Evolutionary conservation across 2,113 vertebrate species (phyloP), one percentile per base, ranked within the genome.

Genomic region (Pogonocichla stellata): DNA sequence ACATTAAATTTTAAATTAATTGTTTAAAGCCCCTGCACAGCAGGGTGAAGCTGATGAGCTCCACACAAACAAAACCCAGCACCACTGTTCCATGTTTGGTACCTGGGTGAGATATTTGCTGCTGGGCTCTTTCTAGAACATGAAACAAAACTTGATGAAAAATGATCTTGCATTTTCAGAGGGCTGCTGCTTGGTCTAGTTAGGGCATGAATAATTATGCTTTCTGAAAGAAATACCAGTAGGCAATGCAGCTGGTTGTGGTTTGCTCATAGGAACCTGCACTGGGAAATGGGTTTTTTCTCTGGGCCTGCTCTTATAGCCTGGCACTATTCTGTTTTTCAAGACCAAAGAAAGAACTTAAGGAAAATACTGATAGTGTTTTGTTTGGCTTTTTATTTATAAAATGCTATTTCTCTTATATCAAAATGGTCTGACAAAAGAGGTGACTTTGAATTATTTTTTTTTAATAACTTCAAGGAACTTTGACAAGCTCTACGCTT

Each of bases 51-150:
- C 57, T n/a, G 62, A 34, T 45, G 71, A 82, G 61, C 62, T 58
- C 28, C 19, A 1, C 3, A 8, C 66, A 45, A 78, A 81, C 38
- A n/a, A 28, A 70, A 12, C 26, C 26, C 48, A 64, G 60, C 34
- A 31, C 36, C 10, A 0, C 53, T 43, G 3, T 36, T 58, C 61
- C 12, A 6, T 4, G 2, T 42, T 47, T 10, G 1, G 2, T 22
- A 12, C 19, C 73, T 28, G 42, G 43, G 65, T 0, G 1, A 91
- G 56, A 9, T 19, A 47, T 47, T 80, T 74, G 60, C 61, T 62
- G 60, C 67, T 77, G 72, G 77, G 89, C 74, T 85, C 34, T 70
- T 64, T 25, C 22, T 31, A n/a, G 57, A n/a, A 6, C 8, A 4
- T 28, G 36, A 40, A 80, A 77, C 43, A 53, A 75, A 93, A 40